These are phyloP conservation scores for Microchirus variegatus DNA, from an alignment of 2,797 vertebrate genomes.

Conservation along the genomic window DNA sequence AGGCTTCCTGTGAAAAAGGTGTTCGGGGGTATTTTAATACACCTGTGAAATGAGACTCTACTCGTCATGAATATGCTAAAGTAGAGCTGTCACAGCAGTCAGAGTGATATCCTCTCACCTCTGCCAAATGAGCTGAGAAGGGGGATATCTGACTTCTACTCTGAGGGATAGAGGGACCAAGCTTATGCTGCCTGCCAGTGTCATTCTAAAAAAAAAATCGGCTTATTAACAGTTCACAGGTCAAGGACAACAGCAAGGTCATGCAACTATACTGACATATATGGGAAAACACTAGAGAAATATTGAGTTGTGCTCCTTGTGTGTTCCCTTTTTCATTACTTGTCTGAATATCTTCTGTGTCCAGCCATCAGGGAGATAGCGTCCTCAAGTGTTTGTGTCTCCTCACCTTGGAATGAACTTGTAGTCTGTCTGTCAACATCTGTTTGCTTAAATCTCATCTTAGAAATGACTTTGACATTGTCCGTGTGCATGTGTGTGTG, in stretches of 20 bases:
- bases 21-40: constrained; percentile 96
- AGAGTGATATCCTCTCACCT: constrained; percentile 89
- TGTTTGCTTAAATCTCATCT: constrained; percentile 71
- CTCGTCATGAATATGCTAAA: constrained; percentile 96
- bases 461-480: constrained; percentile 68
- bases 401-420: constrained; percentile 79
- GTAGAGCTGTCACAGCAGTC: constrained; percentile 91
- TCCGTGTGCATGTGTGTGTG: constrained; percentile 32
- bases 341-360: constrained; percentile 67
- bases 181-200: constrained; percentile 78
- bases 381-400: constrained; percentile 64
- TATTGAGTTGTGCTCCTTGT: constrained; percentile 61
- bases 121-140: constrained; percentile 70
- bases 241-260: constrained; percentile 79
- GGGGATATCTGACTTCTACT: constrained; percentile 68
- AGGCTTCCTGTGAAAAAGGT: constrained; percentile 87
- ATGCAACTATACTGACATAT: constrained; percentile 63
- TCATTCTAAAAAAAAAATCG: constrained; percentile 81
- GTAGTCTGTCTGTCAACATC: constrained; percentile 71
- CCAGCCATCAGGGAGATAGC: constrained; percentile 58
- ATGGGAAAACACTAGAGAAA: constrained; percentile 67
- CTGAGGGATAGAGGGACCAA: constrained; percentile 62
- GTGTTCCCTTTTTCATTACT: constrained; percentile 62
- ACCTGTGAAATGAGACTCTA: constrained; percentile 93
- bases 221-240: constrained; percentile 83